Percentiles rank a stretch among this genome's conserved stretches.
Evolutionary conservation across 2,113 vertebrate species (phyloP).

Genomic region (Acrocephalus arundinaceus): DNA sequence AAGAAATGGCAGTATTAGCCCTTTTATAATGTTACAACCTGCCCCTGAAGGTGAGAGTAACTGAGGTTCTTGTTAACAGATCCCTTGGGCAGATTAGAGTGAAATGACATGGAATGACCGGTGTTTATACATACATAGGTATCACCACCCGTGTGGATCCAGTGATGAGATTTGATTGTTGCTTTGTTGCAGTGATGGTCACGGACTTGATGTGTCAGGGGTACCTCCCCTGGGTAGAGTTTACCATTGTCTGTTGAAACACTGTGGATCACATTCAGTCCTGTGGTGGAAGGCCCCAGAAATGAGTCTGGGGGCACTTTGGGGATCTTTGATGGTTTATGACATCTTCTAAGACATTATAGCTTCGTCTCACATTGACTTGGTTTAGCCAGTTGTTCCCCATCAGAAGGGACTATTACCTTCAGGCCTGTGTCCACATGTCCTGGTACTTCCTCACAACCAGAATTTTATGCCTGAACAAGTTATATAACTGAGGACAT

Average conservation of each 20-base stretch:
- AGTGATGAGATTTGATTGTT: not conserved
- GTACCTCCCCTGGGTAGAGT: not conserved
- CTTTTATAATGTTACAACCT: not conserved
- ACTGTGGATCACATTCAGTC: not conserved
- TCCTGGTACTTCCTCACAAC: not conserved
- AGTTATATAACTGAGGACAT: not conserved
- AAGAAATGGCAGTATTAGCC: not conserved
- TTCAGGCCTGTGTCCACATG: not conserved
- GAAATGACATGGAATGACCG: fast-evolving
- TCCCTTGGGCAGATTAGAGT: not conserved
- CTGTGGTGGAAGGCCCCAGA: not conserved
- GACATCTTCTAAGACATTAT: not conserved
- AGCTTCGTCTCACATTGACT: fast-evolving
- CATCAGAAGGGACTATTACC: not conserved
- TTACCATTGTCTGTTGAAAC: not conserved
- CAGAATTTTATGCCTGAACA: not conserved
- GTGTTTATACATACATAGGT: not conserved
- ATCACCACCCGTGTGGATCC: not conserved
- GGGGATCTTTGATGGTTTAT: not conserved
- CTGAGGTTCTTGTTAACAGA: not conserved
- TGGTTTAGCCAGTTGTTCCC: not conserved
- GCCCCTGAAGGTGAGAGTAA: not conserved
- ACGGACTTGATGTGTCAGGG: not conserved
- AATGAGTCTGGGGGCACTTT: not conserved
- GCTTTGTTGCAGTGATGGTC: not conserved